Percentiles rank a stretch among this genome's conserved stretches.
phyloP scores from a whole-genome alignment of 2,888 invertebrate species.

The Stegophylla sp. region DNA sequence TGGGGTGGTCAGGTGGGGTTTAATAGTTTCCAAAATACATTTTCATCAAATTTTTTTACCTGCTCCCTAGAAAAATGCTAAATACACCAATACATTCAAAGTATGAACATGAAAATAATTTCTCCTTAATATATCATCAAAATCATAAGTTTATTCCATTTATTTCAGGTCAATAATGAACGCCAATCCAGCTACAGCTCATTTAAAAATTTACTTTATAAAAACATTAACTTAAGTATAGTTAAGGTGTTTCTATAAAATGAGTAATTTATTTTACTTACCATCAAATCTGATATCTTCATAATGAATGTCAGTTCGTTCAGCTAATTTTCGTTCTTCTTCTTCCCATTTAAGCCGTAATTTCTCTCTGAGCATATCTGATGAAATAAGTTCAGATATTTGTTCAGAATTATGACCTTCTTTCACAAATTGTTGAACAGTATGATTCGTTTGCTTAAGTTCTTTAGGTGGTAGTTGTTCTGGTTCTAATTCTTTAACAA shows the following conservation, averaged over 20 bases:
- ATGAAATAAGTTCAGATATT: conserved; percentile 52
- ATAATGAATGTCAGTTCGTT: conserved; percentile 84
- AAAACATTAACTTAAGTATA: not conserved
- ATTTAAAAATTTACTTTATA: not conserved
- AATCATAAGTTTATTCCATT: too few relatives aligned
- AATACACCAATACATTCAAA: too few relatives aligned
- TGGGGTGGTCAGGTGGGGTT: too few relatives aligned
- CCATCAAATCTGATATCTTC: conserved; percentile 89
- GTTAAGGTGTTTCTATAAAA: too few relatives aligned
- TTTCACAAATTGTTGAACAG: conserved; percentile 35
- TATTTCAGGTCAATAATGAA: too few relatives aligned
- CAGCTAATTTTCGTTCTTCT: conserved; percentile 76
- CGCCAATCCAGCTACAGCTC: too few relatives aligned
- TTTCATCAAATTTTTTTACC: too few relatives aligned
- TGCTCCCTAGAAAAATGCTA: too few relatives aligned
- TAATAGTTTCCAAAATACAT: too few relatives aligned
- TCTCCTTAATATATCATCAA: too few relatives aligned
- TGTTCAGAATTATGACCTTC: conserved; percentile 40
- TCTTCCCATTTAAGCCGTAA: conserved; percentile 87
- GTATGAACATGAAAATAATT: too few relatives aligned
- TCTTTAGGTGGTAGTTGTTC: conserved; percentile 9
- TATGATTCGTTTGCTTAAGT: not conserved
- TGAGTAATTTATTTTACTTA: conserved; percentile 65
- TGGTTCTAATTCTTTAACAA: conserved; percentile 60
- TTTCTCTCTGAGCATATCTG: conserved; percentile 70